Percentiles rank a stretch among this genome's conserved stretches.
phyloP scores from a whole-genome alignment of 1,140 invertebrate species.

The Dinothrombium tinctorium region DNA sequence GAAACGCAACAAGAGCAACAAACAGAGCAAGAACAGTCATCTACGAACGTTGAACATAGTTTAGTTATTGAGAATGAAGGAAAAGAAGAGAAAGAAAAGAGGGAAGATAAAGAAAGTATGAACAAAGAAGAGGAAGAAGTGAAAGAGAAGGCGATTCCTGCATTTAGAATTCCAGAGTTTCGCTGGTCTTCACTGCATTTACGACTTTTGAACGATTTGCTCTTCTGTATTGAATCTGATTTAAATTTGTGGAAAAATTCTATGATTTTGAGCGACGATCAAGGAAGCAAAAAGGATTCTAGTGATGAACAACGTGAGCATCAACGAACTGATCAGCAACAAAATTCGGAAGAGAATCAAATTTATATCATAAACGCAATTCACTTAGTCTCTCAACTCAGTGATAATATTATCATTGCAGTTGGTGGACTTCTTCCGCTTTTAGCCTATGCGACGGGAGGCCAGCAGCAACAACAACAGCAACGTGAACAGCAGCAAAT shows the following conservation, averaged over 20 bases:
- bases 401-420: slow-evolving; percentile 95
- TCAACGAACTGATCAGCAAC: slow-evolving; percentile 4
- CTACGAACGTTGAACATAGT: no score
- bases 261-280: no score
- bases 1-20: not conserved
- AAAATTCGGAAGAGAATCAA: slow-evolving; percentile 46
- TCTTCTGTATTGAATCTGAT: slow-evolving; percentile 90
- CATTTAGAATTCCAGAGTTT: slow-evolving; percentile 97
- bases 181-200: slow-evolving; percentile 99
- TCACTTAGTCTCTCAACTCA: slow-evolving; percentile 91
- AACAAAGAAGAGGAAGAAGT: not conserved
- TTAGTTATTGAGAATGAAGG: slow-evolving; percentile 4
- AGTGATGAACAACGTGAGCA: slow-evolving; percentile 1
- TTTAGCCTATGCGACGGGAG: slow-evolving; percentile 68
- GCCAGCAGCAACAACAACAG: not conserved
- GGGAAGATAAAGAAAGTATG: slow-evolving; percentile 4
- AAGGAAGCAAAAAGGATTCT: not conserved
- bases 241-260: slow-evolving; percentile 65
- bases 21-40: no score
- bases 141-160: slow-evolving; percentile 42
- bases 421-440: slow-evolving; percentile 89
- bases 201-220: slow-evolving; percentile 75
- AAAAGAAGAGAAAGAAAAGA: slow-evolving; percentile 9
- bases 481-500: not conserved
- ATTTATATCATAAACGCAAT: slow-evolving; percentile 99